Base-by-base conservation (phyloP, 2,113 vertebrate species). In the Rhinopomastus cyanomelas region DNA sequence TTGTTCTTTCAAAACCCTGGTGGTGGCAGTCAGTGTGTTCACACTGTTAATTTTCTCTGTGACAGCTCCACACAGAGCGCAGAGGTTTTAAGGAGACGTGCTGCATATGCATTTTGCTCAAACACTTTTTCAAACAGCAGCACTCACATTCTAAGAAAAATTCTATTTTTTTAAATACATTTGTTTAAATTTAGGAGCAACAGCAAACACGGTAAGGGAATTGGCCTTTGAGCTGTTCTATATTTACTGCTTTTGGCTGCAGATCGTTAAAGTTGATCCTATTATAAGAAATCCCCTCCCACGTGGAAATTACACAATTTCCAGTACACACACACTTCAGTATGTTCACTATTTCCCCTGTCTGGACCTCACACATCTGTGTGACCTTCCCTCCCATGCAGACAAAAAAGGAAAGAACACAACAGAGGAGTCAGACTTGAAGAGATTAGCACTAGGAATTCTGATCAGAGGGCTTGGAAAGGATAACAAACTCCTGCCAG, bases 201-300 rank as follows among this genome's bases (percentile, higher is more conserved):
- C 21, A 78, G 52, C 34, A 44, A 60, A 42, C 16, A 61, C 61
- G 81, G 82, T 12, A 76, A 86, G 5, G 53, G 8, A 88, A 75
- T 4, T 44, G 57, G 53, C 46, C 61, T 64, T 91, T 68, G 59
- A 89, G 51, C 73, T 57, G n/a, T 83, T 94, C 62, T 84, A 10
- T 86, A 84, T 78, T 91, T 89, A 75, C 59, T 12, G 16, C 27
- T 86, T 91, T 60, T 30, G 56, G 57, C 77, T 79, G 57, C 34
- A 85, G 51, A 55, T 1, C 11, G 46, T 34, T 48, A 36, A 84
- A 68, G 69, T 74, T 55, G 88, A 81, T 59, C 55, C 55, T 65
- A 34, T 89, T 87, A 80, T 30, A 73, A 72, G 59, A 88, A 94
- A 91, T 88, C 55, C n/a, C 69, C 83, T 94, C 42, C 83, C 81